Evolutionary conservation across 2,888 invertebrate species (phyloP).

Genomic region (Elmis aenea): DNA sequence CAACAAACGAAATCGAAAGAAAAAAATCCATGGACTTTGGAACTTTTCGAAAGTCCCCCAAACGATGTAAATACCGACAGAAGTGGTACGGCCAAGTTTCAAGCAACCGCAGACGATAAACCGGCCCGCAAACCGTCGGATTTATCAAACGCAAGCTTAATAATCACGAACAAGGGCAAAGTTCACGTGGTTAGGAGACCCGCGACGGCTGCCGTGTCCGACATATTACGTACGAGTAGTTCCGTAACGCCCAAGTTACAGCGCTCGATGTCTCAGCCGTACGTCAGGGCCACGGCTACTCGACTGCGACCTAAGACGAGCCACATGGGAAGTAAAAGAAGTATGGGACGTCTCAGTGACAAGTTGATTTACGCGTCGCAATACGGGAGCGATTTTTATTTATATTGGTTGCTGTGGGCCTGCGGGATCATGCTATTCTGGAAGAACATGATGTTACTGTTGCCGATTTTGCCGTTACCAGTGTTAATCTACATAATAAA

Average conservation of each 20-base stretch:
- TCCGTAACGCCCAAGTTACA: conserved; percentile 30
- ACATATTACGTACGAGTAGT: conserved; percentile 13
- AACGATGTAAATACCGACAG: conserved; percentile 17
- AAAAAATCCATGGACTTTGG: conserved; percentile 38
- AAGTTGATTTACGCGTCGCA: conserved; percentile 39
- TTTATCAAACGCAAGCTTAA: conserved; percentile 29
- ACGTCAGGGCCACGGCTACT: conserved; percentile 20
- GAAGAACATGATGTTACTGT: conserved; percentile 77
- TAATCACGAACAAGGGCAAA: conserved; percentile 37
- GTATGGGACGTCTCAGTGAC: conserved; percentile 6
- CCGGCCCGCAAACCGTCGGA: too few relatives aligned
- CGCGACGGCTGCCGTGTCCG: conserved; percentile 12
- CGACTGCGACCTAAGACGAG: conserved; percentile 13
- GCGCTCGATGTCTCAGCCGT: conserved; percentile 41
- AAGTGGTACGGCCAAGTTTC: neutral
- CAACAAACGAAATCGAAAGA: too few relatives aligned
- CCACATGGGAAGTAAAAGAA: conserved; percentile 7
- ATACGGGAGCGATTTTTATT: conserved; percentile 64
- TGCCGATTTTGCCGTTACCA: conserved; percentile 73
- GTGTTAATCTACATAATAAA: conserved; percentile 64
- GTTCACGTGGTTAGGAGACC: conserved; percentile 33
- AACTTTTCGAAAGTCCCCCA: conserved; percentile 37
- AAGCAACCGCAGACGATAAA: too few relatives aligned
- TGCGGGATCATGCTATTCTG: conserved; percentile 80
- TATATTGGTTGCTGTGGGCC: conserved; percentile 74